phyloP scores from a whole-genome alignment of 1,140 invertebrate genomes.

The Gonatopus flavifemur region DNA sequence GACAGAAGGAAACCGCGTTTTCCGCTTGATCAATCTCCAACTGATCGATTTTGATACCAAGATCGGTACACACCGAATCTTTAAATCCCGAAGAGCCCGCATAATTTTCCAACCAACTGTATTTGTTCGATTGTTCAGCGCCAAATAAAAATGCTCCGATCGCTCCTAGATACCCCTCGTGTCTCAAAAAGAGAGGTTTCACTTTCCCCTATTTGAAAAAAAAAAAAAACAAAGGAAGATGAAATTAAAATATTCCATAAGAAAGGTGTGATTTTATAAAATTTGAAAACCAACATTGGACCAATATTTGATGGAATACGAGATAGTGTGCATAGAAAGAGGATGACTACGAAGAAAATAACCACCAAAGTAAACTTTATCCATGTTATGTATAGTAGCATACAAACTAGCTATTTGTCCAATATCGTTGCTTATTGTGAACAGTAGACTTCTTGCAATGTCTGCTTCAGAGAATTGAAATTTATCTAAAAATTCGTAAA shows the following conservation, averaged over 20 bases:
- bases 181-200: constrained; percentile 72
- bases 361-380: constrained; percentile 75
- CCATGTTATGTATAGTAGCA: constrained; percentile 67
- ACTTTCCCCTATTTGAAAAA: constrained; percentile 60
- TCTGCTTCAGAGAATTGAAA: constrained; percentile 63
- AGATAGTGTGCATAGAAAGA: constrained; percentile 75
- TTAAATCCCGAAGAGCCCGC: constrained; percentile 72
- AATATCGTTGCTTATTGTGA: constrained; percentile 78
- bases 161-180: constrained; percentile 78
- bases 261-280: constrained; percentile 11
- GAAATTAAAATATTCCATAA: constrained; percentile 9
- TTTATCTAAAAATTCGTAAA: neutral
- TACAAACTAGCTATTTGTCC: constrained; percentile 76
- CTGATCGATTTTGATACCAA: constrained; percentile 63
- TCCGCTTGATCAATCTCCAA: constrained; percentile 72
- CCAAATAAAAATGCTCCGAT: constrained; percentile 78
- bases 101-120: constrained; percentile 77
- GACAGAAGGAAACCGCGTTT: constrained; percentile 65
- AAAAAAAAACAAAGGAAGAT: constrained; percentile 9
- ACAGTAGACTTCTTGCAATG: constrained; percentile 70
- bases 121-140: constrained; percentile 66
- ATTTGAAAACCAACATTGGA: constrained; percentile 57
- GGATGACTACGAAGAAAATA: constrained; percentile 78
- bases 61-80: constrained; percentile 55
- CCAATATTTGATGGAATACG: constrained; percentile 77